Base-by-base conservation (phyloP, 2,113 vertebrate genomes). In the Anas platyrhynchos region DNA sequence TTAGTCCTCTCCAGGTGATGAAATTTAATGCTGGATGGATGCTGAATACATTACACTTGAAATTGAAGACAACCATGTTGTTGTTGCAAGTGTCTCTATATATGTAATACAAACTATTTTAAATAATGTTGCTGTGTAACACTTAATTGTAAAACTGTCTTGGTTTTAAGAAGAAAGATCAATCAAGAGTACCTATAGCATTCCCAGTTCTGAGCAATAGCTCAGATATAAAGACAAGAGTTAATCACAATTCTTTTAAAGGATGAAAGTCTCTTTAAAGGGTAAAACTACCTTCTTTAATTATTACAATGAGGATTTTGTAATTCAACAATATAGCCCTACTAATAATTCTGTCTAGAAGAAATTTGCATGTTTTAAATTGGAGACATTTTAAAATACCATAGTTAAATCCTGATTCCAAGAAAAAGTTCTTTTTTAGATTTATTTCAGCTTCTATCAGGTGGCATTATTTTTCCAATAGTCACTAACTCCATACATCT, bases 381-480 rank as follows among this genome's bases (percentile, higher is more conserved):
- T 85, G 83, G 63, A 97, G 88, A 91, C 83, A 96, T 95, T 97
- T 97, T 96, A 97, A 97, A 97, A 94, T 82, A 91, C 66, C 93
- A 92, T 88, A 86, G 90, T 97, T 90, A 97, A 94, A 97, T 78
- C 89, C 11, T 91, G 89, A 95, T 69, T 97, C 90, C 78, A 96
- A 97, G 83, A 95, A 80, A 97, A 98, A 97, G 79, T 62, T 89
- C 86, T 94, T 91, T 94, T 97, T 98, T 58, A 85, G 83, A 97
- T 97, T 98, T 90, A 95, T 95, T 94, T 93, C 96, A 96, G 87
- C 96, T 97, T 97, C 93, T 94, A 96, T 96, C 95, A 97, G 95
- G 91, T 98, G 92, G 91, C 89, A 94, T 97, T 97, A 96, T 98
- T 97, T 98, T 97, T 96, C 94, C 94, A 96, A 94, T 96, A 97